Conservation (phyloP, 2,113 vertebrate species). For the Lutjanus erythropterus region DNA sequence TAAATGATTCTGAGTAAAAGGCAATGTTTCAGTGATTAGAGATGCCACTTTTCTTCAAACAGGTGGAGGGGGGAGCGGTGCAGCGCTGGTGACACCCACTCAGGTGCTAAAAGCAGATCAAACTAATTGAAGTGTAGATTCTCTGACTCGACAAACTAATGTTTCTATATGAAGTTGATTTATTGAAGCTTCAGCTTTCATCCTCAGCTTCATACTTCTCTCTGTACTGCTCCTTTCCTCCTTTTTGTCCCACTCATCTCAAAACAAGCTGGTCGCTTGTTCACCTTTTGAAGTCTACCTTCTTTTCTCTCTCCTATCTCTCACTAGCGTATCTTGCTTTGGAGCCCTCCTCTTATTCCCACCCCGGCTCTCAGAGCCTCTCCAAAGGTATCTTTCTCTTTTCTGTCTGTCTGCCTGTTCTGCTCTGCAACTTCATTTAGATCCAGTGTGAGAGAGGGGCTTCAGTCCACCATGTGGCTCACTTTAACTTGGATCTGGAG, state of each 20-base stretch:
- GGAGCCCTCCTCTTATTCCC: conserved; percentile 84
- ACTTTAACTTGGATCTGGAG: conserved; percentile 10
- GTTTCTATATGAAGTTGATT: conserved; percentile 37
- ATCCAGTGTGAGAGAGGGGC: conserved; percentile 28
- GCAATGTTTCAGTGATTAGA: conserved; percentile 43
- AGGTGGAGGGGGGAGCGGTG: conserved; percentile 64
- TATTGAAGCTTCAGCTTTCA: conserved; percentile 39
- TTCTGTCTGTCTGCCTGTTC: conserved; percentile 32
- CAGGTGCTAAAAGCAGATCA: conserved; percentile 68
- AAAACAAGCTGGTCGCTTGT: not conserved
- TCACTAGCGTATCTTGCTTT: conserved; percentile 83
- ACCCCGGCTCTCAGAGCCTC: conserved; percentile 83
- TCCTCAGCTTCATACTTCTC: conserved; percentile 7
- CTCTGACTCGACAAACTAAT: conserved; percentile 48
- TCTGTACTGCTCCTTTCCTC: not conserved
- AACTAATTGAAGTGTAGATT: conserved; percentile 57
- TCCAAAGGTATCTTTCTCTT: conserved; percentile 84
- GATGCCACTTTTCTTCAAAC: conserved; percentile 72
- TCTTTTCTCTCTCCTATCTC: conserved; percentile 53
- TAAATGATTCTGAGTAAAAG: not conserved
- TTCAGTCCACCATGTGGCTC: conserved; percentile 14
- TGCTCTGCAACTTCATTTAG: conserved; percentile 19
- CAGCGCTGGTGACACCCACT: conserved; percentile 51
- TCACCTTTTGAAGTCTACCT: conserved; percentile 30
- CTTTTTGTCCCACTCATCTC: not conserved